Base-by-base conservation (phyloP, 2,888 invertebrate genomes). In the Aporophyla nigra region DNA sequence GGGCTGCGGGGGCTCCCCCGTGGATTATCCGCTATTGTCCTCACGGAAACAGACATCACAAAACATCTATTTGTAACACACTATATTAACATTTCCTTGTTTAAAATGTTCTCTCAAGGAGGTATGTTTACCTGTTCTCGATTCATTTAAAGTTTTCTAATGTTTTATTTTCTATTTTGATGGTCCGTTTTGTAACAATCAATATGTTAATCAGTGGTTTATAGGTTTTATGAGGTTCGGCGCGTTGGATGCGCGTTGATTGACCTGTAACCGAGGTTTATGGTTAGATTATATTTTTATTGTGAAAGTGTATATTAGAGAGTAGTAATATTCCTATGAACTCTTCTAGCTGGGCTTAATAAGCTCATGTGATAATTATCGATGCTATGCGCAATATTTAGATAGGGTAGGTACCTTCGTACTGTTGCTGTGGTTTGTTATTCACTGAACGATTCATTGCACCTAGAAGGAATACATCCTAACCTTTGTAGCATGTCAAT, bases 11-110 rank as follows among this genome's bases (percentile, higher is more conserved):
- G 76, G 62, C 72, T 72, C 84, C 77, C 76, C 69, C 53, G 53
- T 63, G 76, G 84, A 86, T 87, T 85, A 87, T 77, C 70, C 82
- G 63, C 82, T 83, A 88, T 89, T 88, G 88, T 89, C 51, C 74
- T 72, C 59, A 59, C 74, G 76, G 78, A 80, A 79, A 70, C 77
- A 76, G 71, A 85, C 77, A 75, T 77, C 78, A 74, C 49, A 82
- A 72, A 58, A 68, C 53, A 53, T 71, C 68, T 74, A 62, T 74
- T 68, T 65, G 62, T 82, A 61, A 40, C 56, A 62, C 58, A 59
- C 40, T 54, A 62, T 49, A 82, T 61, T 59, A 43, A 58, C 49
- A 54, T 74, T 77, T 59, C 54, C 65, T 53, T 78, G 69, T 71
- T 54, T 58, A 49, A 67, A 66, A 73, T 33, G 19, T 46, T 49